Conservation (phyloP, 2,113 vertebrate genomes). For the Leucopsar rothschildi region DNA sequence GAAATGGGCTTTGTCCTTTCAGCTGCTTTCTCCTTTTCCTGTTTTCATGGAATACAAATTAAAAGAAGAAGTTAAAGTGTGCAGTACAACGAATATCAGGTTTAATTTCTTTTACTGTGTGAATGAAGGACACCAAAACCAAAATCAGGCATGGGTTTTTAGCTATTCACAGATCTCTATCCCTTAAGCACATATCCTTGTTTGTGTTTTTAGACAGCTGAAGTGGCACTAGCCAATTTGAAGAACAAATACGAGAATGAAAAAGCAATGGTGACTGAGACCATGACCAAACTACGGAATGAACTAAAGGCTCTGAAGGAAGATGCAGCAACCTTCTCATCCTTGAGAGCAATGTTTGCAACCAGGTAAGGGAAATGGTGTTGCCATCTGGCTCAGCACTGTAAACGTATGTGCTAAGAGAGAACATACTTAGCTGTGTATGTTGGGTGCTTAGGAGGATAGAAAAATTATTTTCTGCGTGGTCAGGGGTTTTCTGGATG, state of each 20-base stretch:
- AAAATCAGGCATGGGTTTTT: not conserved
- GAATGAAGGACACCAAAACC: not conserved
- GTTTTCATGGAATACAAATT: not conserved
- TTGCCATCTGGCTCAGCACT: not conserved
- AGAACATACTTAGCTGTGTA: not conserved
- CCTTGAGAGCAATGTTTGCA: conserved; percentile 97
- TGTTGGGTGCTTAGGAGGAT: not conserved
- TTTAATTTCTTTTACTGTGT: not conserved
- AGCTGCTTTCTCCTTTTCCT: not conserved
- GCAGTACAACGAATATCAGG: not conserved
- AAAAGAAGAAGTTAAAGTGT: not conserved
- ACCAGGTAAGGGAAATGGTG: conserved; percentile 79
- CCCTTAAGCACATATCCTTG: not conserved
- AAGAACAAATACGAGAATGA: conserved; percentile 99
- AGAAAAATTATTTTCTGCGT: not conserved
- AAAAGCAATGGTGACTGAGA: conserved; percentile 96
- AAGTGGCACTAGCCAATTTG: conserved; percentile 92
- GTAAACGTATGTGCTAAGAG: not conserved
- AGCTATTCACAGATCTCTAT: not conserved
- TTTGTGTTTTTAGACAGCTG: conserved; percentile 84
- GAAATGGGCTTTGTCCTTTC: not conserved
- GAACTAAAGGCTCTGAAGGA: conserved; percentile 98
- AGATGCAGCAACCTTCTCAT: conserved; percentile 98
- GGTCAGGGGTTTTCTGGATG: not conserved
- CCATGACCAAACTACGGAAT: conserved; percentile 97